Percentiles rank a stretch among this genome's conserved stretches.
phyloP scores from a whole-genome alignment of 64 coral and sea anemone genomes.

The Pocillopora verrucosa region DNA sequence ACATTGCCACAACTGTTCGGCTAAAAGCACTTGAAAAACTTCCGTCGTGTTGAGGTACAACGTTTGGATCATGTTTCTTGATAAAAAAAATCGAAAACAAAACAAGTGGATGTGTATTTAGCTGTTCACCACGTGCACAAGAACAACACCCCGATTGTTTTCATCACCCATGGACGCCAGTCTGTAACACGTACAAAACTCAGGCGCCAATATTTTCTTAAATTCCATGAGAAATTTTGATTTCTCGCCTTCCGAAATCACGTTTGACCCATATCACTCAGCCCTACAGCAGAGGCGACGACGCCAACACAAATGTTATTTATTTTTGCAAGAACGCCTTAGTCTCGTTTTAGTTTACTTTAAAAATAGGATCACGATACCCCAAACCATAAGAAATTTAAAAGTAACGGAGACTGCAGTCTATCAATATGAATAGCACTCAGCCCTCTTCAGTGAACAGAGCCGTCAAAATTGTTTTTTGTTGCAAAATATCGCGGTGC shows the following conservation, averaged over 20 bases:
- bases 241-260: background rate
- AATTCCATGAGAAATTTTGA: background rate
- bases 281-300: background rate
- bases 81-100: slow-evolving; percentile 27
- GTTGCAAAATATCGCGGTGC: background rate
- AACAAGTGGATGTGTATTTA: slow-evolving; percentile 24
- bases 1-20: background rate
- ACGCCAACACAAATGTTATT: slow-evolving; percentile 32
- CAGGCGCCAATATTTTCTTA: background rate
- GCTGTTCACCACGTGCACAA: slow-evolving; percentile 30
- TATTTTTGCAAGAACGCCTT: background rate
- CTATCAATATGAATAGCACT: background rate
- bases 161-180: background rate
- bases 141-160: slow-evolving; percentile 35
- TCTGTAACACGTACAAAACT: background rate
- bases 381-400: background rate
- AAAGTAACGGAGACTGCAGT: background rate
- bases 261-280: background rate
- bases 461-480: background rate
- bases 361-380: background rate
- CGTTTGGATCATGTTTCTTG: slow-evolving; percentile 14
- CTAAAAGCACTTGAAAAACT: slow-evolving; percentile 1
- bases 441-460: background rate
- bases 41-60: background rate
- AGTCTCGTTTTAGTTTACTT: background rate